phyloP scores from a whole-genome alignment of 1,140 invertebrate species.

The Philopotamus ludificatus region DNA sequence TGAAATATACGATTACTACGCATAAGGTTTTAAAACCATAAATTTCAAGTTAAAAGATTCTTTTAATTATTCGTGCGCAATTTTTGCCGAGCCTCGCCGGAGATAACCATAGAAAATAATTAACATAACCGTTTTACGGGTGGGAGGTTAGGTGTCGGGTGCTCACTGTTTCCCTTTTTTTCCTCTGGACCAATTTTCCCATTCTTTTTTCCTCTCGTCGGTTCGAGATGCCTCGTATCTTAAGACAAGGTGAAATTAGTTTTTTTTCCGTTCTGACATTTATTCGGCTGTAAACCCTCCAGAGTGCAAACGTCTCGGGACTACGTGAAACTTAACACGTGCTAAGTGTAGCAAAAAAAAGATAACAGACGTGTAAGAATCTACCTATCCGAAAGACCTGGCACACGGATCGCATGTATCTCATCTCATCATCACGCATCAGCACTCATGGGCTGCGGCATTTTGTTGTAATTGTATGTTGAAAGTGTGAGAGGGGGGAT shows the following conservation, averaged over 20 bases:
- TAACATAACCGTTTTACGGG: constrained; percentile 10
- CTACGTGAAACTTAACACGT: constrained; percentile 18
- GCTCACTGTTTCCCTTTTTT: neutral
- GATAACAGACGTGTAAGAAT: constrained; percentile 19
- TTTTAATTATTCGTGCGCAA: too few species aligned
- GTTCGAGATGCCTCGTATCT: constrained; percentile 13
- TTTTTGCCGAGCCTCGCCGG: too few species aligned
- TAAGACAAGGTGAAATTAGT: constrained; percentile 24
- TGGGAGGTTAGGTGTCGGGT: neutral
- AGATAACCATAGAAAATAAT: constrained; percentile 17
- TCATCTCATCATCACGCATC: neutral
- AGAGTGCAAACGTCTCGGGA: constrained; percentile 24
- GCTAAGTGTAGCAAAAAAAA: constrained; percentile 17
- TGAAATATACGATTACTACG: too few species aligned
- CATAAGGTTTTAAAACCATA: too few species aligned
- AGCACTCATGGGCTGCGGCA: neutral
- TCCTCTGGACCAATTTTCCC: neutral
- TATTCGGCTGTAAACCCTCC: constrained; percentile 21
- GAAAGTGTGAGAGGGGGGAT: neutral
- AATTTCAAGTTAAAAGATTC: too few species aligned
- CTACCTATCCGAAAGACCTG: neutral
- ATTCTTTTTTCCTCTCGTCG: neutral
- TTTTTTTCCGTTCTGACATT: constrained; percentile 26
- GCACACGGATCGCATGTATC: neutral
- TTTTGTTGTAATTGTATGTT: neutral